Base-by-base conservation (phyloP, 1,140 invertebrate species). In the Drosophila virilis region DNA sequence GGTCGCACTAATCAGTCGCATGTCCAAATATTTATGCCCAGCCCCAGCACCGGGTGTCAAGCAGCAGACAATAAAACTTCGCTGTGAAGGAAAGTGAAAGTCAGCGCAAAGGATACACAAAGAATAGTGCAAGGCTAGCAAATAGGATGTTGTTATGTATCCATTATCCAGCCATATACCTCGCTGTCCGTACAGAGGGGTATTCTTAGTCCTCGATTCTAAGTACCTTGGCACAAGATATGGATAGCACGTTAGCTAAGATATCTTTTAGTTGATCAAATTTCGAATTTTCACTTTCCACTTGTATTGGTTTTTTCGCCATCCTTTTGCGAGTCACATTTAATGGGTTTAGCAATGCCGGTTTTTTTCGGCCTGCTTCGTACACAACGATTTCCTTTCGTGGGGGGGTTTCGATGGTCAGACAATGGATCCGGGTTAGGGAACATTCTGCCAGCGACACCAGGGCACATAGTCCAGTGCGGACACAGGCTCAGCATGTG, bases 401-500 rank as follows among this genome's bases (percentile, higher is more conserved):
- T 28, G 60, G 8, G 15, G 48, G 42, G 38, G 73, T 60, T 69
- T 65, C 73, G 64, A 9, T 40, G 52, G 42, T 17, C 42, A 38
- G 70, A 71, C 77, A 72, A 60, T 66, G 62, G 74, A 51, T 22
- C 45, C 45, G 37, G 15, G 17, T 2, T 10, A 22, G 46, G 0
- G 37, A 28, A 32, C 13, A n/a, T 38, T 35, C 13, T 35, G 15
- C 33, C 8, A 50, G 4, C 10, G 65, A 42, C 42, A 57, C 40
- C 28, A 66, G 13, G 12, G 15, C 8, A 28, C 61, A 45, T 54
- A 70, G 58, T 46, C 58, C 61, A 48, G 17, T 17, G 35, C 61
- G 50, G 69, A 81, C 65, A 70, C 51, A 48, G 48, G 43, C 81
- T 71, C 83, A 83, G 79, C 83, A 88, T 89, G 83, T 89, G 83